Percentiles rank a stretch among this genome's conserved stretches.
These are phyloP conservation scores for Drosophila colorata DNA, from an alignment of 2,888 invertebrate species.

Conservation along the genomic window DNA sequence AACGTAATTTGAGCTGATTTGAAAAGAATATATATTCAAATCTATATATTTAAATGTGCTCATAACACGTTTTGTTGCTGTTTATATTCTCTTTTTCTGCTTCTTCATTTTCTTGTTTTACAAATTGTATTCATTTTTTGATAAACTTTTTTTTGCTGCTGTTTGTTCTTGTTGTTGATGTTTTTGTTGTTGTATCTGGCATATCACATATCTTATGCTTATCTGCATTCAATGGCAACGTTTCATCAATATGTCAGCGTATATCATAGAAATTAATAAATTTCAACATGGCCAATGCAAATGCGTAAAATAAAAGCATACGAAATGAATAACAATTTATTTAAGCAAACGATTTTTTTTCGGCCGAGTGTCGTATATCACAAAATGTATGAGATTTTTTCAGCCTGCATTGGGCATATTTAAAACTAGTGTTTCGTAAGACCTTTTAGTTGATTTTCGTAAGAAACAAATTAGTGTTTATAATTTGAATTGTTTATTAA, in stretches of 20 bases:
- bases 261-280: slow-evolving; percentile 79
- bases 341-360: slow-evolving; percentile 27
- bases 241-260: slow-evolving; percentile 81
- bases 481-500: no score
- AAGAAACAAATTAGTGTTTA: neutral
- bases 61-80: slow-evolving; percentile 49
- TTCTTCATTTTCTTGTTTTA: slow-evolving; percentile 49
- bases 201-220: slow-evolving; percentile 72
- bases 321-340: slow-evolving; percentile 53
- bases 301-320: slow-evolving; percentile 7
- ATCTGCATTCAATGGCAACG: slow-evolving; percentile 76
- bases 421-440: no score
- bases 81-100: slow-evolving; percentile 19
- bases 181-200: slow-evolving; percentile 18
- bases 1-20: slow-evolving; percentile 51
- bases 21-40: slow-evolving; percentile 20
- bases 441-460: neutral
- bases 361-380: slow-evolving; percentile 38
- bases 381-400: slow-evolving; percentile 32
- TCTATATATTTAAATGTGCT: slow-evolving; percentile 25
- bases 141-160: slow-evolving; percentile 33
- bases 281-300: slow-evolving; percentile 51
- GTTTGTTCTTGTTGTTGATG: slow-evolving; percentile 28
- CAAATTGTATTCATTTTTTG: slow-evolving; percentile 53
- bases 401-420: neutral